Conservation (phyloP, 1,140 invertebrate species). For the Aphaenogaster ashmeadi region DNA sequence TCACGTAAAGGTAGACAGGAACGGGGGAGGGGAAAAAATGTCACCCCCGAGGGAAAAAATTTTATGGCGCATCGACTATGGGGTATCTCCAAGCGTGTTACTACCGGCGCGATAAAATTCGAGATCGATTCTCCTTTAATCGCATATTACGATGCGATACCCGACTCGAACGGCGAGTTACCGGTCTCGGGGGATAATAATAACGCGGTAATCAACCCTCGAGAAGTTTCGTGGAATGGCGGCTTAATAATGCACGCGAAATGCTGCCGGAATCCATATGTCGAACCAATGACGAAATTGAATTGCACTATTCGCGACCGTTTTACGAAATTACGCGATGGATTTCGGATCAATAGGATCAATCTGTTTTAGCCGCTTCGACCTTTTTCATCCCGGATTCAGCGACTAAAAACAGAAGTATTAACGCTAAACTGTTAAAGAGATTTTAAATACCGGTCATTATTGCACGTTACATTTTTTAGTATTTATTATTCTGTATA, state of each 20-base stretch:
- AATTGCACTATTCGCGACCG: background rate
- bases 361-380: background rate
- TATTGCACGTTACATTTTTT: background rate
- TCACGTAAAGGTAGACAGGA: constrained; percentile 7
- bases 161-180: constrained; percentile 33
- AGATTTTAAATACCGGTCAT: background rate
- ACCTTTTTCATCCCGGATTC: background rate
- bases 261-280: background rate
- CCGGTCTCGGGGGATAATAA: constrained; percentile 69
- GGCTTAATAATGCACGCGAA: constrained; percentile 53
- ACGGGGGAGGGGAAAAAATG: background rate
- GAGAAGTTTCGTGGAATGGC: constrained; percentile 53
- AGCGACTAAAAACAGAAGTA: background rate
- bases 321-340: background rate
- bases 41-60: constrained; percentile 14
- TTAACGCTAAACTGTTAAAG: background rate
- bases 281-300: constrained; percentile 28
- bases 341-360: background rate
- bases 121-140: constrained; percentile 74
- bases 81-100: constrained; percentile 66
- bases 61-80: constrained; percentile 62
- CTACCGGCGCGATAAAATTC: constrained; percentile 70
- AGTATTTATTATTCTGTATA: background rate
- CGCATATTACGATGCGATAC: constrained; percentile 74
- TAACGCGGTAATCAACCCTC: constrained; percentile 69